Conservation (phyloP, 2,113 vertebrate genomes). For the Peromyscus maniculatus region DNA sequence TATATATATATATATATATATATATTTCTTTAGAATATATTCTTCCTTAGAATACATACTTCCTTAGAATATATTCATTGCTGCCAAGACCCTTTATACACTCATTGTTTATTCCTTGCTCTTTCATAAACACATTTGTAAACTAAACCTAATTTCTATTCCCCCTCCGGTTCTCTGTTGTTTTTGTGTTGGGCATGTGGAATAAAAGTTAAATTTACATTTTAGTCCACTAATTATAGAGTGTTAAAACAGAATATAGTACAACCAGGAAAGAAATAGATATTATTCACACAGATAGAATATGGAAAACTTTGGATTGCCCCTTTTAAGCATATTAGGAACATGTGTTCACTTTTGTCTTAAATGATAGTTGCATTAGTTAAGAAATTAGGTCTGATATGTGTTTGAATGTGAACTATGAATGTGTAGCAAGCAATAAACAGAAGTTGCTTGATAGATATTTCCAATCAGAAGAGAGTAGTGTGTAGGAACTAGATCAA, state of each 20-base stretch:
- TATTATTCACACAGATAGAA: not conserved
- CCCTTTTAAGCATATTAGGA: not conserved
- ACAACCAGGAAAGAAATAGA: not conserved
- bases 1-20: too few relatives aligned
- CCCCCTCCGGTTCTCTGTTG: not conserved
- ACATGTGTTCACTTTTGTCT: not conserved
- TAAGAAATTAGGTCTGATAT: not conserved
- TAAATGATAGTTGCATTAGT: not conserved
- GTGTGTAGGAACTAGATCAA: not conserved
- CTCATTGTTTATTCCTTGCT: not conserved
- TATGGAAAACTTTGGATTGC: not conserved
- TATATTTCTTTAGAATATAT: too few relatives aligned
- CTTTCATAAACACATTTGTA: not conserved
- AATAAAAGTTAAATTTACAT: constrained; percentile 1
- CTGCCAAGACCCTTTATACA: not conserved
- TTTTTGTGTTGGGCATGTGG: not conserved
- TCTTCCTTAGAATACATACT: too few relatives aligned
- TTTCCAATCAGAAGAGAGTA: not conserved
- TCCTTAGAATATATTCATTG: not conserved
- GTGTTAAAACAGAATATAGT: not conserved
- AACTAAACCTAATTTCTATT: not conserved
- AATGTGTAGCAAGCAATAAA: not conserved
- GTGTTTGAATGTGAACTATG: not conserved
- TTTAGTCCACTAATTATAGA: not conserved
- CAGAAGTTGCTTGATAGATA: not conserved